Percentiles rank a stretch among this genome's conserved stretches.
phyloP scores from a whole-genome alignment of 1,140 invertebrate species.

The Pentalonia nigronervosa region DNA sequence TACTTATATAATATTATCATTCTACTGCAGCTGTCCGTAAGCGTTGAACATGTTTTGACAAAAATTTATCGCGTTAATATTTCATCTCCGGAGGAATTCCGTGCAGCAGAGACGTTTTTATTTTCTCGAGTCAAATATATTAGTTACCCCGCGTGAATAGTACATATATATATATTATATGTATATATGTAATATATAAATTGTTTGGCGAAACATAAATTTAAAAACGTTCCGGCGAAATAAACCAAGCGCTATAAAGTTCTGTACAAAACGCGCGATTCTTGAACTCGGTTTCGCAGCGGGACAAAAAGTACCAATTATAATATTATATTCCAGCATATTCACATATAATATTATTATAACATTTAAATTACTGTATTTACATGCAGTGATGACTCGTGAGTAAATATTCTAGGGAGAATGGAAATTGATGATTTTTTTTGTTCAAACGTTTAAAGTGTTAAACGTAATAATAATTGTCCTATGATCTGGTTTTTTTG shows the following conservation, averaged over 20 bases:
- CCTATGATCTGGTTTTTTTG: no score
- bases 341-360: background rate
- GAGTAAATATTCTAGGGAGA: no score
- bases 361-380: background rate
- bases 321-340: background rate
- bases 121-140: constrained; percentile 12
- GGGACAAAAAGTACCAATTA: background rate
- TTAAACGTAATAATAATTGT: no score
- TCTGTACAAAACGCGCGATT: background rate
- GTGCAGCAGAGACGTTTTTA: constrained; percentile 8
- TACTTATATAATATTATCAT: background rate
- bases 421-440: no score
- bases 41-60: background rate
- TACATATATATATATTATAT: background rate
- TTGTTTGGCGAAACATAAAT: background rate
- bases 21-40: background rate
- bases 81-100: background rate
- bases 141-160: background rate
- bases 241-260: background rate
- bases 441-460: no score
- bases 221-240: background rate
- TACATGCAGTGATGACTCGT: no score
- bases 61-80: constrained; percentile 3
- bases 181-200: background rate
- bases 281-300: background rate